Evolutionary conservation across 2,888 invertebrate species (phyloP), one percentile per base, ranked within the genome.

Genomic region (Scaptomyza tumidula): DNA sequence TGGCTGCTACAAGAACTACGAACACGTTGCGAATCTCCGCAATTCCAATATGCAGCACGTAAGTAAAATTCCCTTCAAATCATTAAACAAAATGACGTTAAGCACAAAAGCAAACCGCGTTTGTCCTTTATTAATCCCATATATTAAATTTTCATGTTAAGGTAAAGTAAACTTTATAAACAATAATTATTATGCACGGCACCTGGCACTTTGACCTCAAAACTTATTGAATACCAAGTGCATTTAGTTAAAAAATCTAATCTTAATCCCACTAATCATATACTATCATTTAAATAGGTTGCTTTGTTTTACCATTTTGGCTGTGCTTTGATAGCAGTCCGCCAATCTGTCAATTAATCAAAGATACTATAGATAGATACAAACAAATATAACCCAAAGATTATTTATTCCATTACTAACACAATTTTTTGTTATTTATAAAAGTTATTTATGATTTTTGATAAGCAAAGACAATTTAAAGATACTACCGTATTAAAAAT

Each of bases 1-100:
- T 74, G 96, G 95, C 89, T 96, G 96, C 93, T 96, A 95, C 93
- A 95, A 95, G 91, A 96, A 95, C 92, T 96, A 95, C 92, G 96
- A 96, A 91, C 96, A 96, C 92, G 94, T 94, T 56, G 90, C 91
- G 83, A 83, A 90, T 64, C 65, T 92, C 72, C 89, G 90, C 67
- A 90, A 91, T 82, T 91, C 91, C 53, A 92, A 85, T 71, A 78
- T 91, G 79, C 88, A 90, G 67, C 90, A 92, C 81, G 92, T 91
- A 87, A 90, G 90, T 83, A 16, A 16, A 7, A 24, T 44, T 45
- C 7, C 19, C 0, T 19, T 3, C 31, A n/a, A 16, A n/a, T 7
- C 9, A 16, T 13, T 6, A 10, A 13, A 11, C 35, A 53, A 11
- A n/a, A 24, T 10, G 41, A 5, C 16, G 7, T 11, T 16, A 31